Percentiles rank a stretch among this genome's conserved stretches.
phyloP scores from a whole-genome alignment of 2,888 invertebrate species.

The Elegia similella region DNA sequence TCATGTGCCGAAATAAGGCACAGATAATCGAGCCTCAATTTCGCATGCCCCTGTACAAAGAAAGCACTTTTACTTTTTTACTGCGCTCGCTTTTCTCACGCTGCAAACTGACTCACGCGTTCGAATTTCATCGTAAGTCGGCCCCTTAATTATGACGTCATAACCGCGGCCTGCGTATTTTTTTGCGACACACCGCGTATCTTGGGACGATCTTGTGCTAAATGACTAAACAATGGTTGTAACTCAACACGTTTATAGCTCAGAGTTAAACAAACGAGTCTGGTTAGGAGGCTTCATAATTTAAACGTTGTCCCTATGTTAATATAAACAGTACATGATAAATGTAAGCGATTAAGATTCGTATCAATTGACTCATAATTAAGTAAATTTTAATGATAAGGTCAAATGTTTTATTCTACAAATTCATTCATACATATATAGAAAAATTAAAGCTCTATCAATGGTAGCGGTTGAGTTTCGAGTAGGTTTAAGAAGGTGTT shows the following conservation, averaged over 20 bases:
- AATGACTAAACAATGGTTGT: conserved; percentile 28
- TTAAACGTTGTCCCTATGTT: neutral
- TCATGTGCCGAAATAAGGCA: conserved; percentile 65
- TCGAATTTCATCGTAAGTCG: conserved; percentile 50
- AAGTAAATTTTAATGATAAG: neutral
- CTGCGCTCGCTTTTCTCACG: conserved; percentile 65
- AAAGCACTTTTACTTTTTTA: conserved; percentile 78
- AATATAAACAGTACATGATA: neutral
- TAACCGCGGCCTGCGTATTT: conserved; percentile 46
- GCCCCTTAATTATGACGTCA: conserved; percentile 75
- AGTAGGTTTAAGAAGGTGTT: too few relatives aligned
- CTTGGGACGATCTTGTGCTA: conserved; percentile 51
- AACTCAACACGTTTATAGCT: conserved; percentile 19
- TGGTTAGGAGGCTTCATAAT: conserved; percentile 1
- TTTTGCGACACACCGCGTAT: conserved; percentile 56
- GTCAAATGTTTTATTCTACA: neutral
- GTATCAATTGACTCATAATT: conserved; percentile 2
- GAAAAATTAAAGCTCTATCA: too few relatives aligned
- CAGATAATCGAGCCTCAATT: conserved; percentile 67
- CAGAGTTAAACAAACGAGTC: conserved; percentile 2
- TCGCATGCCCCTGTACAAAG: conserved; percentile 68
- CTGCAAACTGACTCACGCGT: conserved; percentile 59
- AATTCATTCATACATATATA: too few relatives aligned
- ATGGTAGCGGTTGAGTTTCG: too few relatives aligned
- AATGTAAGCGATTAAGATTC: neutral